Evolutionary conservation across 2,113 vertebrate species (phyloP).

Genomic region (Ochotona princeps): DNA sequence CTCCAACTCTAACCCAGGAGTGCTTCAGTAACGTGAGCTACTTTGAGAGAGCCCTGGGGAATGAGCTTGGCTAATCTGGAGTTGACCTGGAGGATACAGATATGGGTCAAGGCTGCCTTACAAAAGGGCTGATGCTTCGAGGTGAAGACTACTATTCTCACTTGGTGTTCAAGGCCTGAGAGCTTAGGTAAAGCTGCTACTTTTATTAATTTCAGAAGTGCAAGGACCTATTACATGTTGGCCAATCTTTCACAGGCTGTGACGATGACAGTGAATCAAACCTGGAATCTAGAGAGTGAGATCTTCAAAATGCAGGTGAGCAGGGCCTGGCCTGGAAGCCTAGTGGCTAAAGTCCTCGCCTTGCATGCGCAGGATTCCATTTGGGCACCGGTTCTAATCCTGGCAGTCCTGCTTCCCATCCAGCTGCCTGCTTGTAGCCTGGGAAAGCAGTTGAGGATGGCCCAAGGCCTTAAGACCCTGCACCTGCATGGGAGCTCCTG

Average conservation of each 20-base stretch:
- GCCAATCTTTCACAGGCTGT: neutral
- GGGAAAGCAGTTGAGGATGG: too few relatives aligned
- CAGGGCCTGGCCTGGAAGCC: too few relatives aligned
- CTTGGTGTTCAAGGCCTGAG: fast-evolving
- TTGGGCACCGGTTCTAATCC: too few relatives aligned
- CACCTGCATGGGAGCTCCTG: too few relatives aligned
- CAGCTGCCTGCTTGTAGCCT: too few relatives aligned
- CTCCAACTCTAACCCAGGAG: neutral
- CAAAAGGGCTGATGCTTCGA: neutral
- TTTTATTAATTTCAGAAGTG: neutral
- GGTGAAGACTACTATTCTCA: neutral
- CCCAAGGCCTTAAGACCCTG: too few relatives aligned
- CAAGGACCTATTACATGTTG: neutral
- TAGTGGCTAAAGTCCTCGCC: too few relatives aligned
- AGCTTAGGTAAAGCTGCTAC: too few relatives aligned
- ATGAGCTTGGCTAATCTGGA: neutral
- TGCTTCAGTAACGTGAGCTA: neutral
- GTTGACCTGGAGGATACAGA: neutral
- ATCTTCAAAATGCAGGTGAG: neutral
- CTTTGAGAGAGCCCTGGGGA: neutral
- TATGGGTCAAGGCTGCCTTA: neutral
- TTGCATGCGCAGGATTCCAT: too few relatives aligned
- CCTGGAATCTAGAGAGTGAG: neutral
- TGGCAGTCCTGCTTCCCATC: too few relatives aligned
- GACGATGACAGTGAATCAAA: neutral